These are phyloP conservation scores for Dynastes grantii DNA, from an alignment of 2,888 invertebrate genomes.

Conservation along the genomic window DNA sequence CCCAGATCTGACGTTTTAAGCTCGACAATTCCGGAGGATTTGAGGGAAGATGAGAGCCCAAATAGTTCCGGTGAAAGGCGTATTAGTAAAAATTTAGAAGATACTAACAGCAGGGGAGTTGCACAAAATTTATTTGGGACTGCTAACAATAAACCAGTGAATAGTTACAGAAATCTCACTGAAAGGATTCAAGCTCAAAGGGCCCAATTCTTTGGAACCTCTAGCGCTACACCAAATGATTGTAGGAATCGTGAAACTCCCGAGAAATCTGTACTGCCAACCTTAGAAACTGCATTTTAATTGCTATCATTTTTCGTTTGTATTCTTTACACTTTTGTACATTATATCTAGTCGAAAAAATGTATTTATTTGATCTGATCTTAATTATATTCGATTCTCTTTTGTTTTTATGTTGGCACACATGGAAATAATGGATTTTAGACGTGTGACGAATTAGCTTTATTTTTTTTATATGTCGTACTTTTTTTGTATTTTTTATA, in stretches of 20 bases:
- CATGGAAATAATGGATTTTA: constrained; percentile 10
- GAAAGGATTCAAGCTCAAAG: constrained; percentile 76
- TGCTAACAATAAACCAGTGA: constrained; percentile 14
- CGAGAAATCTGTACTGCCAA: constrained; percentile 69
- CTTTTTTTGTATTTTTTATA: not conserved
- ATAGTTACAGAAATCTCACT: constrained; percentile 65
- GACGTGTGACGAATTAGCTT: constrained; percentile 1
- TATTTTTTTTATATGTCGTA: constrained; percentile 10
- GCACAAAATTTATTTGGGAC: constrained; percentile 30
- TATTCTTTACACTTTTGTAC: constrained; percentile 29
- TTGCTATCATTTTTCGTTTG: constrained; percentile 11
- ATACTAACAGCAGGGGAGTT: constrained; percentile 47
- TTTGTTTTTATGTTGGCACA: not conserved
- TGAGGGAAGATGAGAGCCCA: constrained; percentile 84
- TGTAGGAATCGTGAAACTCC: constrained; percentile 44
- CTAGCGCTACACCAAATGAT: constrained; percentile 48
- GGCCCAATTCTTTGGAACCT: constrained; percentile 74
- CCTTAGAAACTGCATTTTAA: constrained; percentile 78
- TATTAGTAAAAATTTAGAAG: constrained; percentile 49
- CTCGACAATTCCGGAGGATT: constrained; percentile 89
- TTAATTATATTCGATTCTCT: constrained; percentile 11
- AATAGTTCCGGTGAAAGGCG: constrained; percentile 76
- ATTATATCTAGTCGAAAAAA: constrained; percentile 56
- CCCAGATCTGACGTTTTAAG: constrained; percentile 88
- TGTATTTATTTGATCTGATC: constrained; percentile 40